phyloP scores from a whole-genome alignment of 2,888 invertebrate genomes.

The Amorpha juglandis region DNA sequence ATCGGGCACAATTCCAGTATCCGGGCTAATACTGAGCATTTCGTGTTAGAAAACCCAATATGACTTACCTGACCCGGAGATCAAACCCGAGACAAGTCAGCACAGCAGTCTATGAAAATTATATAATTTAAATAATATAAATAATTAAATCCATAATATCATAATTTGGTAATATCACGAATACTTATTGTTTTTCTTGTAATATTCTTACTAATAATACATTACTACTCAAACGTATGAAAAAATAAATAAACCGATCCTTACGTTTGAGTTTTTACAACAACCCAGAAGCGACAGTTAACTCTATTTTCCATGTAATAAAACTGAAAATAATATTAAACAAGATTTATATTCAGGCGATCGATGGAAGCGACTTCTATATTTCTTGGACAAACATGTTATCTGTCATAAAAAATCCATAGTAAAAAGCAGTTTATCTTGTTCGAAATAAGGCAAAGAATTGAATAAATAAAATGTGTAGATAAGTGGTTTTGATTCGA shows the following conservation, averaged over 20 bases:
- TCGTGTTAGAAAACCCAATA: no score
- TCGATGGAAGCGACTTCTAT: conserved; percentile 55
- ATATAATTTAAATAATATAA: no score
- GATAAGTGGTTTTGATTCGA: conserved; percentile 44
- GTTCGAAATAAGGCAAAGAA: conserved; percentile 33
- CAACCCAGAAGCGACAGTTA: conserved; percentile 37
- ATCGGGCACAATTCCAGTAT: no score
- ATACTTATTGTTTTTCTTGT: conserved; percentile 41
- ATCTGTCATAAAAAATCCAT: neutral
- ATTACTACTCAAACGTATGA: conserved; percentile 42
- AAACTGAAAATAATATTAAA: conserved; percentile 47
- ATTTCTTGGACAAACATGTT: conserved; percentile 31
- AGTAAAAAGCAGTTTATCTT: conserved; percentile 13
- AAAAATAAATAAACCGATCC: conserved; percentile 42
- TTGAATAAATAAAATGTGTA: conserved; percentile 26
- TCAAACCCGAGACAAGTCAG: no score
- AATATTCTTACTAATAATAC: conserved; percentile 42
- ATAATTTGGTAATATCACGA: conserved; percentile 36
- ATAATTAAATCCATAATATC: conserved; percentile 28
- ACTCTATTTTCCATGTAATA: conserved; percentile 42
- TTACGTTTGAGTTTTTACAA: conserved; percentile 38
- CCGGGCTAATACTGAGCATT: no score
- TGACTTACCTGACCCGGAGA: no score
- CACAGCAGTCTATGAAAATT: no score
- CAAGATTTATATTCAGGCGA: conserved; percentile 52